These are phyloP conservation scores for Bufo bufo DNA, from an alignment of 2,113 vertebrate species.

Conservation along the genomic window DNA sequence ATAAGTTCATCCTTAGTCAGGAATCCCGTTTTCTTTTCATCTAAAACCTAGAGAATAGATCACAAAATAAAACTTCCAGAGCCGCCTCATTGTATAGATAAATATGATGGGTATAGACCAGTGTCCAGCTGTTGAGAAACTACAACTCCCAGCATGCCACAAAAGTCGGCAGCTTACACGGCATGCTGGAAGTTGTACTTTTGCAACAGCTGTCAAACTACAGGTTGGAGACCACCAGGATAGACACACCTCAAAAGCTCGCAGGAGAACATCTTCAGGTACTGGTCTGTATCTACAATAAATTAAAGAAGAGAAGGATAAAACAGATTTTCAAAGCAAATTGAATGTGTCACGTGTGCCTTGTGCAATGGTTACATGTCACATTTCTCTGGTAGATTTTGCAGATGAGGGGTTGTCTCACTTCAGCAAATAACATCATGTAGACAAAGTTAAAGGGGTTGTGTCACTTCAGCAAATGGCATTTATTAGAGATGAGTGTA, in stretches of 20 bases:
- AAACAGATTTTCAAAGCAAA: not conserved
- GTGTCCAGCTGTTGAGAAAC: no score
- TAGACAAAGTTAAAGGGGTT: no score
- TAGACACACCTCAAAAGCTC: slow-evolving; percentile 87
- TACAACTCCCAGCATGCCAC: no score
- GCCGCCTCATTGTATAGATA: not conserved
- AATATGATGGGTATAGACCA: not conserved
- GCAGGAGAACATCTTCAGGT: slow-evolving; percentile 82
- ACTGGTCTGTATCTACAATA: slow-evolving; percentile 83
- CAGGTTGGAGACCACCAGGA: not conserved
- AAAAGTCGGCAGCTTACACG: not conserved
- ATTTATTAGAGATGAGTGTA: no score
- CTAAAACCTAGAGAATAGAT: slow-evolving; percentile 78
- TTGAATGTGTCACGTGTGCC: not conserved
- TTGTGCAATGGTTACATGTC: no score
- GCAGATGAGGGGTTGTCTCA: no score
- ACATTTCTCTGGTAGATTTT: no score
- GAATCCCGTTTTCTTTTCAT: slow-evolving; percentile 82
- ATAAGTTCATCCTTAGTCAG: slow-evolving; percentile 82
- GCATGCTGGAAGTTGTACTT: not conserved
- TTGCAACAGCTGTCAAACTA: not conserved
- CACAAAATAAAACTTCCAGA: not conserved
- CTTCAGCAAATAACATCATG: no score
- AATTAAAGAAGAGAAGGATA: not conserved
- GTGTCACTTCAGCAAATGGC: no score